Conservation (phyloP, 53 echinoderm and acorn worm species). For the Hippasteria phrygiana region DNA sequence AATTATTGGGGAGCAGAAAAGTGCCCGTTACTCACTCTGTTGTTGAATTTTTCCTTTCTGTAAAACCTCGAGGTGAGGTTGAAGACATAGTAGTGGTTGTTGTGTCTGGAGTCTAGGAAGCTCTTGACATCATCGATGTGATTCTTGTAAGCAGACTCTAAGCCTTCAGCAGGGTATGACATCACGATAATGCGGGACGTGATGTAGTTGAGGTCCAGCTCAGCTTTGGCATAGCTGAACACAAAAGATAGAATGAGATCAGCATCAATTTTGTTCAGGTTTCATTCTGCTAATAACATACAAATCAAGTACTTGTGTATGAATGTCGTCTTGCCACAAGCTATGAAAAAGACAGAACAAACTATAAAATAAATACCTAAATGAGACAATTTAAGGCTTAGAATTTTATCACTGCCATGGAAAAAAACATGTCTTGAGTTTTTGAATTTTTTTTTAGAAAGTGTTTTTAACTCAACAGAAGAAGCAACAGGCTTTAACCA, state of each 20-base stretch:
- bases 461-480: too few species aligned
- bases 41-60: constrained; percentile 87
- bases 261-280: too few species aligned
- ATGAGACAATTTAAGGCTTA: too few species aligned
- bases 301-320: too few species aligned
- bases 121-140: constrained; percentile 94
- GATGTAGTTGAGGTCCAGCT: constrained; percentile 87
- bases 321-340: too few species aligned
- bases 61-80: constrained; percentile 90
- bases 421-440: too few species aligned
- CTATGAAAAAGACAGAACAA: too few species aligned
- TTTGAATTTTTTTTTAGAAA: too few species aligned
- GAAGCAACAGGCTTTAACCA: too few species aligned
- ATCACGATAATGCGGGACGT: constrained; percentile 90
- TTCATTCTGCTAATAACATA: too few species aligned
- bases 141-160: constrained; percentile 96
- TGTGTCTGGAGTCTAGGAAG: constrained; percentile 84
- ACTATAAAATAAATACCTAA: too few species aligned
- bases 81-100: constrained; percentile 87
- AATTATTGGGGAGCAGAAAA: neutral
- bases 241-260: neutral
- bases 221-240: constrained; percentile 86
- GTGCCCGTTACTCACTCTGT: constrained; percentile 73
- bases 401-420: too few species aligned
- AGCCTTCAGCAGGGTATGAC: constrained; percentile 94